Base-by-base conservation (phyloP, 2,888 invertebrate genomes). In the Drosophila nigritarsus region DNA sequence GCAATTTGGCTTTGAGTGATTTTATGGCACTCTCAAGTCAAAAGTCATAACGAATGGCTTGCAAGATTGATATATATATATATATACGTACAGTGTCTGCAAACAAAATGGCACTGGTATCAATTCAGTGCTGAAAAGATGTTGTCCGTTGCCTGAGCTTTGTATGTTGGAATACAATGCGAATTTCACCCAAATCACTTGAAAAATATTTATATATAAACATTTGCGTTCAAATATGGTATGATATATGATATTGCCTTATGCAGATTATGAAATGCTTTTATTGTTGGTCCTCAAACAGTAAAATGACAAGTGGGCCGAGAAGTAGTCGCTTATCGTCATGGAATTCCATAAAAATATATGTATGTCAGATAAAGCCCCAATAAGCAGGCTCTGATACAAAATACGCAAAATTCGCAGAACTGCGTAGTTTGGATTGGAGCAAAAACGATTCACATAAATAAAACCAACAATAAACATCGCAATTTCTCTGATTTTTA, bases 1-100 rank as follows among this genome's bases (percentile, higher is more conserved):
- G 78, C 68, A 51, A 54, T 54, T 49, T 58, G 50, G 36, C 18
- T 65, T 34, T 24, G 32, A 54, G 38, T 54, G 54, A 66, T 66
- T 66, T 38, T 36, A 65, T 56, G 50, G 50, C 40, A 32, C 50
- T 13, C 38, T 38, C n/a, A 27, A 55, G 54, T 55, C 27, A 27
- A 55, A 27, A 38, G 27, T 27, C 65, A 72, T 65, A 27, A 73
- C 54, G 20, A 63, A 36, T 50, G 49, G 40, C 42, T 58, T 58
- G 63, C 45, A 13, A 42, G 42, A n/a, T n/a, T n/a, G n/a, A 42
- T 55, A 61, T 55, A 20, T 36, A 50, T n/a, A 32, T 40, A 40
- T 9, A 9, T 40, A 20, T 13, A 13, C 0, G 3, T 20, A 42
- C 20, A 20, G 11, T 42, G n/a, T 1, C 38, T 38, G 38, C n/a